phyloP scores from a whole-genome alignment of 2,797 vertebrate genomes.

The Myotis vivesi region DNA sequence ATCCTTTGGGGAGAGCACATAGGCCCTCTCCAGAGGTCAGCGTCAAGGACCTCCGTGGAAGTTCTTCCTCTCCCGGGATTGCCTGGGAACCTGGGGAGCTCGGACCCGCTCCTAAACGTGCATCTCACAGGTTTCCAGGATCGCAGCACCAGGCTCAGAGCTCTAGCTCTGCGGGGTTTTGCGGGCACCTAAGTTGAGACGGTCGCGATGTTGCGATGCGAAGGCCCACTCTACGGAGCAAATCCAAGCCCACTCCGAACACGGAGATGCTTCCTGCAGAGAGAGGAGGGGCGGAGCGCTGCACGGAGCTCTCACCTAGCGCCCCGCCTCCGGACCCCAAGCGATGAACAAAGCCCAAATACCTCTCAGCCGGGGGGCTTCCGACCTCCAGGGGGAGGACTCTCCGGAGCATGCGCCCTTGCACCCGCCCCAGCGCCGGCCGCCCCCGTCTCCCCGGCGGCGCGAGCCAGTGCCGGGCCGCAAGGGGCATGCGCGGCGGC shows the following conservation, averaged over 20 bases:
- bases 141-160: background rate
- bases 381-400: background rate
- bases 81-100: background rate
- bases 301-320: background rate
- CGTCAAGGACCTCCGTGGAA: background rate
- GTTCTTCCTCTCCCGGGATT: background rate
- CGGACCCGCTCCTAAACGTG: background rate
- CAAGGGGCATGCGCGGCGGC: conserved; percentile 56
- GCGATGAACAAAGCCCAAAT: conserved; percentile 48
- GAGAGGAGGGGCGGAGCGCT: rapidly evolving
- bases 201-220: background rate
- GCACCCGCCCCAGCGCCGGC: background rate
- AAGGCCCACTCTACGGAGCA: background rate
- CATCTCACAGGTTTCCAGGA: background rate
- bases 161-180: background rate
- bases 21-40: background rate
- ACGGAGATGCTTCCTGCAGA: background rate
- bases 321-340: background rate
- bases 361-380: background rate
- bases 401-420: conserved; percentile 60
- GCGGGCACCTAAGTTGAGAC: background rate
- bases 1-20: background rate
- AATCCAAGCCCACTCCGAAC: background rate
- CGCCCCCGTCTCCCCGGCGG: conserved; percentile 43
- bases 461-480: conserved; percentile 46